These are phyloP conservation scores for Buphagus erythrorhynchus DNA, from an alignment of 2,797 vertebrate genomes.

Conservation along the genomic window DNA sequence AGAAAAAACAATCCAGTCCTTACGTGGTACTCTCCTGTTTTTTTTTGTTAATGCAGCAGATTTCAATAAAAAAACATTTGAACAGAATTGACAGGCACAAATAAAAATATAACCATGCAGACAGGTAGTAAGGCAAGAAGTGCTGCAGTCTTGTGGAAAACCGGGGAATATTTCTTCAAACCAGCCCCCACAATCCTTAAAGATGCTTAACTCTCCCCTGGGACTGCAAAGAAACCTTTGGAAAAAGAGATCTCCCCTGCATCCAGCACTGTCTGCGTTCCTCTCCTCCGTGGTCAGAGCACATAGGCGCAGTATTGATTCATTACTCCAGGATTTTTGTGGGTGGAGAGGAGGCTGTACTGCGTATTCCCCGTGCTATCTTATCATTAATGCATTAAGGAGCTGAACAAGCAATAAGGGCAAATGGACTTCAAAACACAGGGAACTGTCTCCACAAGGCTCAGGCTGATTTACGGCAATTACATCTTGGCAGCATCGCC, in stretches of 20 bases:
- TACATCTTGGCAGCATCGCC: constrained; percentile 41
- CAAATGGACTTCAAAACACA: constrained; percentile 75
- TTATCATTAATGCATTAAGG: constrained; percentile 81
- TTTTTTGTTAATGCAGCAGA: not conserved
- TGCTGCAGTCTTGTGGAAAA: not conserved
- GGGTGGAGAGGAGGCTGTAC: not conserved
- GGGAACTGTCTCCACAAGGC: constrained; percentile 44
- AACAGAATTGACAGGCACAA: not conserved
- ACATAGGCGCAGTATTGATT: constrained; percentile 70
- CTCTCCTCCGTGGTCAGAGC: not conserved
- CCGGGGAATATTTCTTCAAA: not conserved
- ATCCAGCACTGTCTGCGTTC: not conserved
- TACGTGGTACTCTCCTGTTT: fast-evolving
- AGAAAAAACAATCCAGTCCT: not conserved
- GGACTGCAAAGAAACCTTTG: not conserved
- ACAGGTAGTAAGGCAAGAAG: not conserved
- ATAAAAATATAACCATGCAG: not conserved
- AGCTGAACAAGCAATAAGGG: constrained; percentile 77
- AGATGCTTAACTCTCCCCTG: not conserved
- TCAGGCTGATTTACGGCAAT: constrained; percentile 63
- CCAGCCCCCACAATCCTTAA: not conserved
- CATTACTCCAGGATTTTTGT: constrained; percentile 2
- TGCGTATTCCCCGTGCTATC: constrained; percentile 58
- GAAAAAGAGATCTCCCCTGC: not conserved
- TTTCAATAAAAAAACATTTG: not conserved